Conservation (phyloP, 2,113 vertebrate species). For the Hiodon tergisus region DNA sequence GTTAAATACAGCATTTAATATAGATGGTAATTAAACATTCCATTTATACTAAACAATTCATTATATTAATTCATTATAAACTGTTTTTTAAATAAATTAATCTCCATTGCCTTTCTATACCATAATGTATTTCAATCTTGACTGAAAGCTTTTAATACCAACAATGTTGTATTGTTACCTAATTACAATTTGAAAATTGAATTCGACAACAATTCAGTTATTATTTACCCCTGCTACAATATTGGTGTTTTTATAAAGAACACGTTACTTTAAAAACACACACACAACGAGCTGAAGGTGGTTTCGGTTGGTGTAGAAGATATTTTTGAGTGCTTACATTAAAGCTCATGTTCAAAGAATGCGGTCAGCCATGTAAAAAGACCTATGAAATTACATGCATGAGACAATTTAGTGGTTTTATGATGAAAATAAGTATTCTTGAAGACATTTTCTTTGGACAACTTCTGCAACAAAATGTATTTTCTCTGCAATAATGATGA, state of each 20-base stretch:
- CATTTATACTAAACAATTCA: background rate
- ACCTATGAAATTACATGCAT: conserved; percentile 18
- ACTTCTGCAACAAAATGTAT: background rate
- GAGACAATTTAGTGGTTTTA: conserved; percentile 16
- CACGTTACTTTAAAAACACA: background rate
- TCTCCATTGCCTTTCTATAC: background rate
- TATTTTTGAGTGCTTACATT: conserved; percentile 16
- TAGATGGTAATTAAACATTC: background rate
- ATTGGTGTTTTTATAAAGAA: conserved; percentile 13
- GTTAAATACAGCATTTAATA: background rate
- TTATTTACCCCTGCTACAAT: conserved; percentile 1
- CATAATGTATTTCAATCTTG: conserved; percentile 16
- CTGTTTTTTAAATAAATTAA: background rate
- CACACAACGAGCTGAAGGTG: background rate
- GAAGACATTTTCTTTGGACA: conserved; percentile 1
- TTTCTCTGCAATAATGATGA: conserved; percentile 5
- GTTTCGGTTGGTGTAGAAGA: conserved; percentile 2
- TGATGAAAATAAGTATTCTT: conserved; percentile 1
- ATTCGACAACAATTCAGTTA: conserved; percentile 8
- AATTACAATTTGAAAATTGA: conserved; percentile 18
- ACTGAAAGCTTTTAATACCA: conserved; percentile 8
- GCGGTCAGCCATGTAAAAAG: conserved; percentile 3
- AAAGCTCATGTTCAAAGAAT: conserved; percentile 16
- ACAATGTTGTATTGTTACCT: conserved; percentile 12
- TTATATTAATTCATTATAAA: background rate